These are phyloP conservation scores for Rotaria socialis DNA, from an alignment of 2,888 invertebrate species.

Conservation along the genomic window DNA sequence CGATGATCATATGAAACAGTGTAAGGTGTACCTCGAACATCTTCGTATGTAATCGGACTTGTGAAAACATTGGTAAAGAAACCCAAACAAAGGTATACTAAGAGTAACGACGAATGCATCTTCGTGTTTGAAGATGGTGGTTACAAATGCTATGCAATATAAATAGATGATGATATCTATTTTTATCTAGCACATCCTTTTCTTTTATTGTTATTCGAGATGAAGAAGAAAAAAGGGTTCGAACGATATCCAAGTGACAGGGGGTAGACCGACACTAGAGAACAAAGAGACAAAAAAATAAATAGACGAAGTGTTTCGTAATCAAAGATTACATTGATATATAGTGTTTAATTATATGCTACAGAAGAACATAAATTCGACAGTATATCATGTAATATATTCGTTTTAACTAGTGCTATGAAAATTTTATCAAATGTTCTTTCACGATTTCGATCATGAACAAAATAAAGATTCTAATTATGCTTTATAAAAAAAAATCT, in stretches of 20 bases:
- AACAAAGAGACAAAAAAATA: background rate
- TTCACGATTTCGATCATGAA: background rate
- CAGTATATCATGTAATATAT: background rate
- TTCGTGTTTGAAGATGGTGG: background rate
- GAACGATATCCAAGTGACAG: background rate
- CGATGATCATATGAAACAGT: constrained; percentile 12
- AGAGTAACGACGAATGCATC: background rate
- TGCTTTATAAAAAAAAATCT: background rate
- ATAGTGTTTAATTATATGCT: background rate
- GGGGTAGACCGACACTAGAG: background rate
- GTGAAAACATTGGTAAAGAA: background rate
- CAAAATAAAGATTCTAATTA: background rate
- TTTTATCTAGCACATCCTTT: background rate
- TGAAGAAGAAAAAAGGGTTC: background rate
- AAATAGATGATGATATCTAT: background rate
- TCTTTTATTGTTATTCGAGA: background rate
- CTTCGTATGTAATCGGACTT: background rate
- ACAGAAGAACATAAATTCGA: background rate
- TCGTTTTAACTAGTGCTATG: background rate
- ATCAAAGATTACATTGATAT: background rate
- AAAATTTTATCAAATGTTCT: background rate
- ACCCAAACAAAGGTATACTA: background rate
- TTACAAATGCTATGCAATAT: background rate
- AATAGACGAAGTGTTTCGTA: background rate
- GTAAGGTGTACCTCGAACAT: background rate